Percentiles rank a stretch among this genome's conserved stretches.
phyloP scores from a whole-genome alignment of 2,113 vertebrate genomes.

The Solenodon paradoxus region DNA sequence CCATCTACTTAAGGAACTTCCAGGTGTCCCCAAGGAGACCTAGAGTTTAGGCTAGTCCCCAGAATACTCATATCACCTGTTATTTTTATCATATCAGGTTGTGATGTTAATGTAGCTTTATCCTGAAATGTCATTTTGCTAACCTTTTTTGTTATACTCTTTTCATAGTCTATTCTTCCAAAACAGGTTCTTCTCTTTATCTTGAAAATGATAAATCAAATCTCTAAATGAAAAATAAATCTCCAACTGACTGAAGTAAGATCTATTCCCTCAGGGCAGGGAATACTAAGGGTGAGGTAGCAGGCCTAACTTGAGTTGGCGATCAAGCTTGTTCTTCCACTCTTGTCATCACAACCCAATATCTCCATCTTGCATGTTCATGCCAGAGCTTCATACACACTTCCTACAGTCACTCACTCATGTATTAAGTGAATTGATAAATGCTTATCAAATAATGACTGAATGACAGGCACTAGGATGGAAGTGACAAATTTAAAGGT shows the following conservation, averaged over 20 bases:
- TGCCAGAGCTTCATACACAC: neutral
- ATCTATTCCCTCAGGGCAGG: neutral
- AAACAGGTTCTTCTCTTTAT: neutral
- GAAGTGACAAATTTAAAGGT: neutral
- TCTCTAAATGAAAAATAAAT: neutral
- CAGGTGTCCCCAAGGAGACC: neutral
- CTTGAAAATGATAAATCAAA: neutral
- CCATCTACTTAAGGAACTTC: neutral
- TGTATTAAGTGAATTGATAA: neutral
- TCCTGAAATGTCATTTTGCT: neutral
- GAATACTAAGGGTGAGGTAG: neutral
- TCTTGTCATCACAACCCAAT: neutral
- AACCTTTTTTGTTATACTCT: neutral
- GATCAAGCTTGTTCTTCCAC: neutral
- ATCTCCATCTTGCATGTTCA: rapidly evolving
- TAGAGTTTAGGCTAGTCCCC: neutral
- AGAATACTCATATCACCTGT: neutral
- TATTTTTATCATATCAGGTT: neutral
- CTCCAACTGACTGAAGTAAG: neutral
- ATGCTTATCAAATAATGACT: neutral
- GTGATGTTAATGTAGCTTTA: neutral
- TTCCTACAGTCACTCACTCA: neutral
- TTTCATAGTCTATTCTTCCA: neutral
- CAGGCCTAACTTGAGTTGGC: neutral
- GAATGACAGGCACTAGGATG: neutral